These are phyloP conservation scores for Eulacestoma nigropectus DNA, from an alignment of 2,113 vertebrate genomes.

Conservation along the genomic window DNA sequence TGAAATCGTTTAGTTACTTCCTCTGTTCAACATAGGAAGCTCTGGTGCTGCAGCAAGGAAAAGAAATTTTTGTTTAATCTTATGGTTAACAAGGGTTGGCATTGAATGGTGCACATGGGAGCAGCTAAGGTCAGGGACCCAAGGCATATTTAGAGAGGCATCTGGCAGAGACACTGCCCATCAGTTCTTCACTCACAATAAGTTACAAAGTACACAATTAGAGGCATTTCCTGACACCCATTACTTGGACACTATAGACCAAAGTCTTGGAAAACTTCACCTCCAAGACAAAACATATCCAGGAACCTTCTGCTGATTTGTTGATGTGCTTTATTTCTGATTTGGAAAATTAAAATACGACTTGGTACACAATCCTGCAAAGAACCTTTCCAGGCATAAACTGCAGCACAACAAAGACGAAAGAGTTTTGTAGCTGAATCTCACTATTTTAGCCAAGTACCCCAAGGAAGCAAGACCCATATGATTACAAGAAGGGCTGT, in stretches of 20 bases:
- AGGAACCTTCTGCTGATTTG: not conserved
- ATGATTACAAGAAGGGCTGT: not conserved
- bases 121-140: not conserved
- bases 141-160: not conserved
- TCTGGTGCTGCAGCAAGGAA: not conserved
- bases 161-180: not conserved
- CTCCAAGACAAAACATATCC: not conserved
- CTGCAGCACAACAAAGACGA: not conserved
- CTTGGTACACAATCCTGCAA: not conserved
- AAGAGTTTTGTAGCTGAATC: not conserved
- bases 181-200: not conserved
- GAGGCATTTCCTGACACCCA: not conserved
- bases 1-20: not conserved
- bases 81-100: not conserved
- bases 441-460: not conserved
- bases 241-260: not conserved
- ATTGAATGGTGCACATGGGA: not conserved
- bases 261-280: not conserved
- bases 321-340: not conserved
- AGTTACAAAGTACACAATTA: rapidly evolving
- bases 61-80: not conserved
- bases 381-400: not conserved
- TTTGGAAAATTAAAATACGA: not conserved
- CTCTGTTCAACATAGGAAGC: not conserved
- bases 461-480: not conserved